These are phyloP conservation scores for Nebria salina DNA, from an alignment of 2,888 invertebrate species.

Conservation along the genomic window DNA sequence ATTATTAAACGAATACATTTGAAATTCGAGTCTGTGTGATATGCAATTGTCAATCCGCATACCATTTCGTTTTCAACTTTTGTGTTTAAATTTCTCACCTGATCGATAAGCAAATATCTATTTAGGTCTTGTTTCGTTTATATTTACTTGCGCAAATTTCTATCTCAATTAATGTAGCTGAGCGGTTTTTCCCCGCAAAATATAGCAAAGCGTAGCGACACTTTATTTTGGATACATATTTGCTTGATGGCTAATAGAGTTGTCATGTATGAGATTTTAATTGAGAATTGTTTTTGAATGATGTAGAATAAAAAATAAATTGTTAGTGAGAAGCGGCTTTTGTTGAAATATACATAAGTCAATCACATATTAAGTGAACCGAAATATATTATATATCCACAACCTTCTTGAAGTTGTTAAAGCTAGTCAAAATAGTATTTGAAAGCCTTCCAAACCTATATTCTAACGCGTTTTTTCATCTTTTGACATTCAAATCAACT, in stretches of 20 bases:
- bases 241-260: neutral
- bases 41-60: too few relatives aligned
- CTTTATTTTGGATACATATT: neutral
- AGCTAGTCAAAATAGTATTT: neutral
- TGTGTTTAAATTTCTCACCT: too few relatives aligned
- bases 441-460: neutral
- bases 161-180: too few relatives aligned
- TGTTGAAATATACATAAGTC: neutral
- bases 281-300: neutral
- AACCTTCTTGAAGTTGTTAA: neutral
- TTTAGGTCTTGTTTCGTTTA: too few relatives aligned
- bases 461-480: neutral
- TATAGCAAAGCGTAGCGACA: too few relatives aligned
- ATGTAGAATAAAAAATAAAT: neutral
- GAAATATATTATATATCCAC: neutral
- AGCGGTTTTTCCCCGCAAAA: too few relatives aligned
- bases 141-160: too few relatives aligned
- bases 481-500: slow-evolving; percentile 7
- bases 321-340: neutral
- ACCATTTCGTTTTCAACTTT: too few relatives aligned
- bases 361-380: neutral
- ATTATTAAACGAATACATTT: neutral
- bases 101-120: too few relatives aligned
- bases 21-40: too few relatives aligned
- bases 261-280: neutral